These are phyloP conservation scores for Hirudinaria manillensis DNA, from an alignment of 2,888 invertebrate genomes.

Conservation along the genomic window DNA sequence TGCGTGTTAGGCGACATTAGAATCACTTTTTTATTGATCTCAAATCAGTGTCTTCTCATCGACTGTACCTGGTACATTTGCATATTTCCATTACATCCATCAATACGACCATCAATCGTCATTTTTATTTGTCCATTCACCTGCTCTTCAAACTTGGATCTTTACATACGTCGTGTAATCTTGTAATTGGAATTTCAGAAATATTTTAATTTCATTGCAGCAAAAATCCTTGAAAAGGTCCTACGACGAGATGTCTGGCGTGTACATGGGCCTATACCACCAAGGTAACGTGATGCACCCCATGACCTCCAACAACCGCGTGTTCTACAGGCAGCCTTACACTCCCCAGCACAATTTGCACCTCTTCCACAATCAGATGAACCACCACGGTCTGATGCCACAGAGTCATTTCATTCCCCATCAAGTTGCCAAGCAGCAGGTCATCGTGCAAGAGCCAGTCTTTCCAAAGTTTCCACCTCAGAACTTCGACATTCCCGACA, in stretches of 20 bases:
- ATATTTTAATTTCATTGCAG: neutral
- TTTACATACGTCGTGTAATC: too few relatives aligned
- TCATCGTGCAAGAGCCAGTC: conserved; percentile 36
- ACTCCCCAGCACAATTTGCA: neutral
- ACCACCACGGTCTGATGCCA: neutral
- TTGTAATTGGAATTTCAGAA: neutral
- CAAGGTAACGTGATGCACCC: conserved; percentile 5
- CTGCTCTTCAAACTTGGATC: neutral
- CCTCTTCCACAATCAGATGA: conserved; percentile 7
- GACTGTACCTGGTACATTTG: neutral
- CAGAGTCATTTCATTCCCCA: neutral
- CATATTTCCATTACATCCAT: neutral
- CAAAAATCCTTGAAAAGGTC: neutral
- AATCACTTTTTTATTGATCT: neutral
- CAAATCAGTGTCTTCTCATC: conserved; percentile 1
- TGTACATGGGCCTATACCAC: neutral
- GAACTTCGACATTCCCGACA: conserved; percentile 51
- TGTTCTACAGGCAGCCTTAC: conserved; percentile 16
- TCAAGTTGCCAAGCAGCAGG: conserved; percentile 11
- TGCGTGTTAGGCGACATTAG: neutral
- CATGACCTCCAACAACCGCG: neutral
- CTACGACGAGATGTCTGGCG: conserved; percentile 2
- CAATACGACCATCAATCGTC: neutral
- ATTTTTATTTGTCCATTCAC: neutral
- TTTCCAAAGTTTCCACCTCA: conserved; percentile 51